A percentile compares a stretch with the other conserved stretches of the same genome.
Evolutionary conservation across 2,888 invertebrate genomes (phyloP).

Genomic region (Ormyrus pomaceus): DNA sequence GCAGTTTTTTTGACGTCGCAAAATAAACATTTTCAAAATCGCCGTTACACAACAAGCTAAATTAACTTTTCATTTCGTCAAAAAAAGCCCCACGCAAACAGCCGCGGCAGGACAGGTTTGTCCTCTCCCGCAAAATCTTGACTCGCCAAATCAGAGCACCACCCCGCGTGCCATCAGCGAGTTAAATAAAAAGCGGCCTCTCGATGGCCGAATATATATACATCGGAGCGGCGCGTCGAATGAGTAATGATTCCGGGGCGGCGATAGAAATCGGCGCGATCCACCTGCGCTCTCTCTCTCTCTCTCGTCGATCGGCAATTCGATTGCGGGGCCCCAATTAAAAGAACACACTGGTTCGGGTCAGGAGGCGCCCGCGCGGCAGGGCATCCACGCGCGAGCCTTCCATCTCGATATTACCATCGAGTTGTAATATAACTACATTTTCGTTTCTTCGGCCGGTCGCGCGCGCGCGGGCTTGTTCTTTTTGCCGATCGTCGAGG

Average conservation of each 20-base stretch:
- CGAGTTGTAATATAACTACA: constrained; percentile 24
- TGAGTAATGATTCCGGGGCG: constrained; percentile 71
- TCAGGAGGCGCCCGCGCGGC: constrained; percentile 66
- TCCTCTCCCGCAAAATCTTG: too few relatives aligned
- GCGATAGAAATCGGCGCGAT: constrained; percentile 73
- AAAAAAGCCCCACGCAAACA: neutral
- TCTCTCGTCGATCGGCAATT: constrained; percentile 66
- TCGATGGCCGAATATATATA: constrained; percentile 52
- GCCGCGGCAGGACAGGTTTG: neutral
- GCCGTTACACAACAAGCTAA: too few relatives aligned
- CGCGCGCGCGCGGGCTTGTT: neutral
- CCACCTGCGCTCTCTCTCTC: constrained; percentile 66
- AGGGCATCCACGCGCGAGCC: constrained; percentile 38
- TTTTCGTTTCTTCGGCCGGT: neutral
- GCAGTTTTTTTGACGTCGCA: too few relatives aligned
- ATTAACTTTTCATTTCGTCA: too few relatives aligned
- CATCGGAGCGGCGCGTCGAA: constrained; percentile 43
- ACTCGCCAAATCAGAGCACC: constrained; percentile 11
- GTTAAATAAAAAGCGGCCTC: constrained; percentile 20
- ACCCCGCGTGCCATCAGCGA: too few relatives aligned
- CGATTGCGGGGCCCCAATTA: constrained; percentile 72
- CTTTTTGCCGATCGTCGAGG: neutral
- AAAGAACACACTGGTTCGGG: constrained; percentile 71
- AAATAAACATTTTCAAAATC: too few relatives aligned
- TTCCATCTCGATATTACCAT: constrained; percentile 64